Base-by-base conservation (phyloP, 2,113 vertebrate genomes). In the Cyphomyrus discorhynchus region DNA sequence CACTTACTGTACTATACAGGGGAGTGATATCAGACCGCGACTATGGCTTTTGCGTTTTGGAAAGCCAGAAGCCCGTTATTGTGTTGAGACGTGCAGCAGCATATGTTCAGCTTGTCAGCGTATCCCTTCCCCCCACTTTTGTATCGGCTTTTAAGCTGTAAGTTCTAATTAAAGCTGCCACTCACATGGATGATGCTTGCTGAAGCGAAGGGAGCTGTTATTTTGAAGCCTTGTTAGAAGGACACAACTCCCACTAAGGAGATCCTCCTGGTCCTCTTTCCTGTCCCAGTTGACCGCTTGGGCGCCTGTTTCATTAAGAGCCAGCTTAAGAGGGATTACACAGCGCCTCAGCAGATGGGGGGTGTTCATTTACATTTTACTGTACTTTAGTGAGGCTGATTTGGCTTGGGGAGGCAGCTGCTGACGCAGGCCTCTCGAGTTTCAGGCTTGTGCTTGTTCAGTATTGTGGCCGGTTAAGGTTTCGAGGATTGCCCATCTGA, bases 241-340 rank as follows among this genome's bases (percentile, higher is more conserved):
- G 19, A 84, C 84, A 45, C 82, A 24, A 11, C 45, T 24, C 82
- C 19, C 45, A n/a, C 39, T 47, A 45, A 17, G 15, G 15, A 70
- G 35, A 47, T 31, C 45, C 45, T 46, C 21, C 39, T 84, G 66
- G 46, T 47, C 88, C 70, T 47, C 45, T 42, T 50, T 42, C 45
- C n/a, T 74, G 5, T 35, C 19, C 27, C 17, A 10, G 47, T 24
- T 50, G 42, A 17, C 47, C 17, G 10, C 27, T 46, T 39, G 66
- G 31, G 31, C 45, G 3, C 70, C 19, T 42, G 45, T 74, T 82
- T 82, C 24, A 56, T 82, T 82, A 82, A 83, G 49, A 53, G 31
- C 31, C 27, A 42, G 47, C 17, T 82, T 89, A 89, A 53, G 31
- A 42, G 31, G 88, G 88, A 89, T 89, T 89, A 82, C 31, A 42